These are phyloP conservation scores for Indicator maculatus DNA, from an alignment of 2,113 vertebrate species.

Conservation along the genomic window DNA sequence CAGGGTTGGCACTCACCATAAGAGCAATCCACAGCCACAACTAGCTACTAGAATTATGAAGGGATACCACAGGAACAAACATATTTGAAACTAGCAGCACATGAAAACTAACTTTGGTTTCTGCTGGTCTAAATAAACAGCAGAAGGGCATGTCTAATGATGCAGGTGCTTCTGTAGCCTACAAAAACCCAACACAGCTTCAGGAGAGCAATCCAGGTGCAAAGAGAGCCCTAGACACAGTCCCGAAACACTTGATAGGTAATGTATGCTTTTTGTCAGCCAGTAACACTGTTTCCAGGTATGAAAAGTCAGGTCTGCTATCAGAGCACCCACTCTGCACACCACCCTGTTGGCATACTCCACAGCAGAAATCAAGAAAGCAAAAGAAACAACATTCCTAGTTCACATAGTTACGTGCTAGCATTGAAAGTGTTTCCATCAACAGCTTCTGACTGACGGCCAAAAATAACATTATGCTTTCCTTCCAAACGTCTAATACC, in stretches of 20 bases:
- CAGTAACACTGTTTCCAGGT: neutral
- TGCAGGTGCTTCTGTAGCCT: neutral
- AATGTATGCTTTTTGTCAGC: neutral
- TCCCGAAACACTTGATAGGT: neutral
- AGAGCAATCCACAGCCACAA: neutral
- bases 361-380: neutral
- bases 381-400: neutral
- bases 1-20: neutral
- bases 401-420: neutral
- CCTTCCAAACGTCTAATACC: neutral
- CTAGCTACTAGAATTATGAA: neutral
- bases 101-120: neutral
- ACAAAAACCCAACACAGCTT: neutral
- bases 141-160: neutral
- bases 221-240: neutral
- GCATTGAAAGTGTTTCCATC: neutral
- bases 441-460: slow-evolving; percentile 4
- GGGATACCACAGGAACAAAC: neutral
- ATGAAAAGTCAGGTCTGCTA: neutral
- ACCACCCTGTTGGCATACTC: neutral
- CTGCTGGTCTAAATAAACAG: neutral
- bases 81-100: neutral
- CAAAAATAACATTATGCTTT: slow-evolving; percentile 34
- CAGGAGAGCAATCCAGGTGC: neutral
- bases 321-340: neutral